phyloP scores from a whole-genome alignment of 1,140 invertebrate species.

The Drosophila parvula region DNA sequence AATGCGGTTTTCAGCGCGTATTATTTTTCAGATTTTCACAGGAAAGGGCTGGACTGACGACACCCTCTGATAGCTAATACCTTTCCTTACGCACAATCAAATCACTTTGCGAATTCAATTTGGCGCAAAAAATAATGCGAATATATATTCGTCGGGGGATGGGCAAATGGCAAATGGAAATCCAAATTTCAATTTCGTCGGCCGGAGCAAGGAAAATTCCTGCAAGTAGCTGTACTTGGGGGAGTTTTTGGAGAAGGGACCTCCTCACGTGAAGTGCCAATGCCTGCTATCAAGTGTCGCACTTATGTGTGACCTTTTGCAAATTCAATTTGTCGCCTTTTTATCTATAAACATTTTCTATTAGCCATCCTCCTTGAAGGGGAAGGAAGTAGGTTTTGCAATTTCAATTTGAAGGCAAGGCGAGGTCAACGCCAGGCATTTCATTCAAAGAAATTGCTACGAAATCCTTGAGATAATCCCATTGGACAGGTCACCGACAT shows the following conservation, averaged over 20 bases:
- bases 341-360: slow-evolving; percentile 80
- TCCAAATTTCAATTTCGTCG: slow-evolving; percentile 46
- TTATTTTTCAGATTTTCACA: slow-evolving; percentile 19
- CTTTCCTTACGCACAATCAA: slow-evolving; percentile 70
- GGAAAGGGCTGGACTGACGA: slow-evolving; percentile 52
- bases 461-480: slow-evolving; percentile 19
- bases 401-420: slow-evolving; percentile 21
- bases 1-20: slow-evolving; percentile 67
- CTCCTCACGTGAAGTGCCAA: slow-evolving; percentile 58
- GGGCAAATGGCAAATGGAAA: slow-evolving; percentile 68
- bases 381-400: slow-evolving; percentile 11
- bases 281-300: slow-evolving; percentile 75
- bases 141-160: slow-evolving; percentile 8
- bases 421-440: slow-evolving; percentile 24
- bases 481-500: slow-evolving; percentile 6
- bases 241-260: slow-evolving; percentile 5
- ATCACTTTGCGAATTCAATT: slow-evolving; percentile 74
- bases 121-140: slow-evolving; percentile 67
- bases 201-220: slow-evolving; percentile 43
- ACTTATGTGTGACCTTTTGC: slow-evolving; percentile 81
- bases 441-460: slow-evolving; percentile 1
- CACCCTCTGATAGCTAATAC: slow-evolving; percentile 37
- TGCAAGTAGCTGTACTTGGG: slow-evolving; percentile 26
- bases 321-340: slow-evolving; percentile 82
- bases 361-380: slow-evolving; percentile 41